These are phyloP conservation scores for Stomorhina lunata DNA, from an alignment of 2,888 invertebrate species.

Conservation along the genomic window DNA sequence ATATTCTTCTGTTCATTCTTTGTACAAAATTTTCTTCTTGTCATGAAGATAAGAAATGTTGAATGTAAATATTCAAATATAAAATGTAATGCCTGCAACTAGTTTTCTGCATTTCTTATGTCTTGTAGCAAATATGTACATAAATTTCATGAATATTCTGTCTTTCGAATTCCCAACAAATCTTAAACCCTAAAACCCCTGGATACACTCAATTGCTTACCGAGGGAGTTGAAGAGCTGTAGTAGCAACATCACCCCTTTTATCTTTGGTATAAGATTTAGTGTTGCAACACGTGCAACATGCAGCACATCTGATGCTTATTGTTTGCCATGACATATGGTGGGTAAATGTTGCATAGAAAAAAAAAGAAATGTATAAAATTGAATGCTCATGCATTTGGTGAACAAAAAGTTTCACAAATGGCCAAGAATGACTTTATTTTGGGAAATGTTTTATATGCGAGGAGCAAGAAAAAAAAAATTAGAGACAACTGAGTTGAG, in stretches of 20 bases:
- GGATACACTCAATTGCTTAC: not conserved
- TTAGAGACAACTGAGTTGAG: not conserved
- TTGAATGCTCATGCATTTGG: constrained; percentile 9
- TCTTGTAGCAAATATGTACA: not conserved
- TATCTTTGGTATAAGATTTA: constrained; percentile 13
- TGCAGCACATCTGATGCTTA: constrained; percentile 62
- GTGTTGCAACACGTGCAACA: constrained; percentile 54
- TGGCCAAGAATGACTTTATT: constrained; percentile 25
- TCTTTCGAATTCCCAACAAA: not conserved
- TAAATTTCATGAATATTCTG: constrained; percentile 11
- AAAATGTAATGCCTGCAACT: not conserved
- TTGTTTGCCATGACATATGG: constrained; percentile 55
- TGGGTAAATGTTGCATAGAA: constrained; percentile 11
- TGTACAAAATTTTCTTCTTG: constrained; percentile 22
- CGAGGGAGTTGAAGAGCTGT: no score
- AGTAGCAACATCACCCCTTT: not conserved
- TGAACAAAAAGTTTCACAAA: constrained; percentile 44
- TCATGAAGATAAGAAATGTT: not conserved
- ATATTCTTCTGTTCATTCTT: not conserved
- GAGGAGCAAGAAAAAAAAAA: not conserved
- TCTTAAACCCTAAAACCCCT: not conserved
- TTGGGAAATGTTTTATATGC: not conserved
- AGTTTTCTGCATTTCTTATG: not conserved
- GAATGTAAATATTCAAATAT: constrained; percentile 18
- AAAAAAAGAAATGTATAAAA: not conserved